These are phyloP conservation scores for Argynnis bischoffii DNA, from an alignment of 2,888 invertebrate genomes.

Conservation along the genomic window DNA sequence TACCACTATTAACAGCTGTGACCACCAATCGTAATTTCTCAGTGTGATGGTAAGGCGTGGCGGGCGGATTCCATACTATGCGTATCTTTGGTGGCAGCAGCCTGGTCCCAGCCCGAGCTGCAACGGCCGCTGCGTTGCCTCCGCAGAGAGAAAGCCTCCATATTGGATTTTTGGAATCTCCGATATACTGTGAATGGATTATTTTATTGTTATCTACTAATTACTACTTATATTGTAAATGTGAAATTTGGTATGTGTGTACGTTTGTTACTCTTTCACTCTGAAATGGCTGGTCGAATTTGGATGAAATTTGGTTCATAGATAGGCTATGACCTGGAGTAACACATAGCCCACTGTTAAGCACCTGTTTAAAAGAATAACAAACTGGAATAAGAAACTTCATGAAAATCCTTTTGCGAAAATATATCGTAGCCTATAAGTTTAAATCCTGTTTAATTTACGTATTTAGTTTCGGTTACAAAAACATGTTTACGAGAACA, in stretches of 20 bases:
- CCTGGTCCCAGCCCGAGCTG: conserved; percentile 69
- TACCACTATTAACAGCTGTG: conserved; percentile 76
- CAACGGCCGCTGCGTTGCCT: conserved; percentile 78
- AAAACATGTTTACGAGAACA: conserved; percentile 13
- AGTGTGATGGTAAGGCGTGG: conserved; percentile 71
- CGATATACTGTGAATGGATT: conserved; percentile 61
- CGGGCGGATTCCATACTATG: conserved; percentile 80
- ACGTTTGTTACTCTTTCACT: too few relatives aligned
- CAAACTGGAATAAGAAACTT: not conserved
- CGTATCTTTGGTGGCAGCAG: conserved; percentile 80
- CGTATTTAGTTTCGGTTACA: conserved; percentile 16
- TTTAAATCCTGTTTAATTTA: conserved; percentile 10
- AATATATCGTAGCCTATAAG: not conserved
- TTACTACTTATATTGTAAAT: too few relatives aligned
- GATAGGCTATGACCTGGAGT: too few relatives aligned
- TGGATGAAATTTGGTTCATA: too few relatives aligned
- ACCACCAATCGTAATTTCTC: conserved; percentile 74
- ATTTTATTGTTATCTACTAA: too few relatives aligned
- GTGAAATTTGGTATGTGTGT: too few relatives aligned
- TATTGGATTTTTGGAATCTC: conserved; percentile 71
- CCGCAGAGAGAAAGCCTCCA: conserved; percentile 83
- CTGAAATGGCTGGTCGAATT: too few relatives aligned
- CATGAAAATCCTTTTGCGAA: not conserved
- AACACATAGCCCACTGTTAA: too few relatives aligned
- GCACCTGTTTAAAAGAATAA: too few relatives aligned